A percentile compares a stretch with the other conserved stretches of the same genome.
These are phyloP conservation scores for Menidia menidia DNA, from an alignment of 2,797 vertebrate genomes.

Conservation along the genomic window DNA sequence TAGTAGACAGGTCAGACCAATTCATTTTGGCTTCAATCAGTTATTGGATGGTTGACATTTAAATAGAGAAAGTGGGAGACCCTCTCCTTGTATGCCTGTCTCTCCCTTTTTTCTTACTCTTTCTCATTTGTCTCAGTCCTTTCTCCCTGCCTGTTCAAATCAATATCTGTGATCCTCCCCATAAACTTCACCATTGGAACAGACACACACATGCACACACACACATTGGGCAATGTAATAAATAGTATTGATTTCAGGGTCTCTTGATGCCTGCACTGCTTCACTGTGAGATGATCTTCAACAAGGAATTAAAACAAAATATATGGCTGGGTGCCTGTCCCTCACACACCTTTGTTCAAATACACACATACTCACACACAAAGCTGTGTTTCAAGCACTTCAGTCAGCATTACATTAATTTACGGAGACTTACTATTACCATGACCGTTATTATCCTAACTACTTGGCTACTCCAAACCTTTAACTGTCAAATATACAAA, in stretches of 20 bases:
- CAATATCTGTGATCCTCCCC: slow-evolving; percentile 70
- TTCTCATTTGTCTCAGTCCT: slow-evolving; percentile 36
- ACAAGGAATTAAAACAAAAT: slow-evolving; percentile 70
- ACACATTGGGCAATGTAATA: slow-evolving; percentile 53
- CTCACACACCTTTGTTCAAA: slow-evolving; percentile 10
- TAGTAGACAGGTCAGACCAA: slow-evolving; percentile 72
- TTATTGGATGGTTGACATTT: slow-evolving; percentile 77
- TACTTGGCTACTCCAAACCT: slow-evolving; percentile 8
- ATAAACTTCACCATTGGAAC: slow-evolving; percentile 67
- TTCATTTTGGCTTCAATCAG: slow-evolving; percentile 63
- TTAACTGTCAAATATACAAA: slow-evolving; percentile 4
- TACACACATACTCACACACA: slow-evolving; percentile 19
- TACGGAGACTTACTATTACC: not conserved
- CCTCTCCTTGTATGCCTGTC: slow-evolving; percentile 22
- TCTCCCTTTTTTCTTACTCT: slow-evolving; percentile 32
- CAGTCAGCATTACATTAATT: slow-evolving; percentile 1
- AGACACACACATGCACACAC: slow-evolving; percentile 18
- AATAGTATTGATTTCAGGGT: slow-evolving; percentile 66
- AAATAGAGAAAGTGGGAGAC: slow-evolving; percentile 64
- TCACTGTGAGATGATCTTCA: slow-evolving; percentile 53
- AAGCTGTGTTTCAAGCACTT: not conserved
- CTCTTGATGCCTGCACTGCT: slow-evolving; percentile 55
- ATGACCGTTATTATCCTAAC: not conserved
- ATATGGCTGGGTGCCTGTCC: slow-evolving; percentile 46
- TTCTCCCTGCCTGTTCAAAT: slow-evolving; percentile 52